Evolutionary conservation across 2,888 invertebrate genomes (phyloP).

Genomic region (Luperina testacea): DNA sequence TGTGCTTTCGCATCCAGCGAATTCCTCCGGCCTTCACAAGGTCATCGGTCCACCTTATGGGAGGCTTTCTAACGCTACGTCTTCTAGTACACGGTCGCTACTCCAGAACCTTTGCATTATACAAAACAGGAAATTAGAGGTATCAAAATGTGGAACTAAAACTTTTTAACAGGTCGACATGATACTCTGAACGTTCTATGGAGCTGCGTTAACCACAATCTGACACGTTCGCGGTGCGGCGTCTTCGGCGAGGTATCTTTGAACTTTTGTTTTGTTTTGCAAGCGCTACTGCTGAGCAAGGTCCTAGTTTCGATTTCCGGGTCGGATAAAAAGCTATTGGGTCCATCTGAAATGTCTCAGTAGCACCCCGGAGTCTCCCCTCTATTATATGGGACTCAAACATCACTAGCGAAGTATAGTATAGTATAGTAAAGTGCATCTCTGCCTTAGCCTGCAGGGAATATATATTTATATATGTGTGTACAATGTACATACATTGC

Average conservation of each 20-base stretch:
- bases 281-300: neutral
- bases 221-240: neutral
- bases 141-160: neutral
- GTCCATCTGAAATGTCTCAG: neutral
- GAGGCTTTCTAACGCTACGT: neutral
- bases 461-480: neutral
- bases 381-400: neutral
- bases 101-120: neutral
- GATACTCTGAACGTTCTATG: neutral
- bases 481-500: too few species aligned
- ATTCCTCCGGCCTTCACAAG: neutral
- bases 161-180: neutral
- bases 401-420: neutral
- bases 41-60: neutral
- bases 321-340: neutral
- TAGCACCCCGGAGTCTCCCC: too few species aligned
- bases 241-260: neutral
- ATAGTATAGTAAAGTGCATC: too few species aligned
- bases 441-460: too few species aligned
- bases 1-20: neutral
- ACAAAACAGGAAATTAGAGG: neutral
- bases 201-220: neutral
- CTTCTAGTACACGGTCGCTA: too few species aligned
- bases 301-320: neutral
- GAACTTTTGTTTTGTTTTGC: neutral